Conservation (phyloP, 2,888 invertebrate genomes). For the Pammene fasciana region DNA sequence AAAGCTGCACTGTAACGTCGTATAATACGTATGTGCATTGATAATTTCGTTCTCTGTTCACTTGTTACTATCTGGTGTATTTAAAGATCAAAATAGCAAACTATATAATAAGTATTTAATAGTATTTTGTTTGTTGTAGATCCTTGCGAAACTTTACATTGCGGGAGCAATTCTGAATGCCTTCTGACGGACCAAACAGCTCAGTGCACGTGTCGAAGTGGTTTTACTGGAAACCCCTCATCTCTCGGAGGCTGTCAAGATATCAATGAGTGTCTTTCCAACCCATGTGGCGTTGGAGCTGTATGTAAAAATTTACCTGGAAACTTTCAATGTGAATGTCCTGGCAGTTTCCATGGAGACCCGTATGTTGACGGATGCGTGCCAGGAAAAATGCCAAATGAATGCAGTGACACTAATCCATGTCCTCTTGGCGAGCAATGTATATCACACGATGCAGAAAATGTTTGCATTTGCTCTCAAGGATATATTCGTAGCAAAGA, state of each 20-base stretch:
- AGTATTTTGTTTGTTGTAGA: slow-evolving; percentile 79
- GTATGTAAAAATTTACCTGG: slow-evolving; percentile 95
- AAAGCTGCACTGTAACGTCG: too few relatives aligned
- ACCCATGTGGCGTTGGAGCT: slow-evolving; percentile 92
- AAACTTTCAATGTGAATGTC: slow-evolving; percentile 93
- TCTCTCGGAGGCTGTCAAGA: slow-evolving; percentile 90
- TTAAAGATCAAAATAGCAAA: too few relatives aligned
- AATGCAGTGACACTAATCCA: slow-evolving; percentile 89
- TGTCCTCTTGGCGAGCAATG: slow-evolving; percentile 94
- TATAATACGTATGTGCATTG: too few relatives aligned
- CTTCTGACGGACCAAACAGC: slow-evolving; percentile 92
- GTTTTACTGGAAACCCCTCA: slow-evolving; percentile 88
- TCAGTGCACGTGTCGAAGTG: slow-evolving; percentile 92
- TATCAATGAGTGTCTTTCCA: slow-evolving; percentile 92
- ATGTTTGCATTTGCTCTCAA: slow-evolving; percentile 94
- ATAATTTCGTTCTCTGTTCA: too few relatives aligned
- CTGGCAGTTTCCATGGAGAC: slow-evolving; percentile 90
- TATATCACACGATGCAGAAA: slow-evolving; percentile 89
- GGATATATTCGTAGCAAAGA: slow-evolving; percentile 91
- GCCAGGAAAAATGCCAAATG: slow-evolving; percentile 85
- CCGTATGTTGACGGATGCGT: slow-evolving; percentile 91
- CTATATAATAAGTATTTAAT: not conserved
- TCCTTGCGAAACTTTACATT: slow-evolving; percentile 93
- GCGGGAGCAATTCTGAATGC: slow-evolving; percentile 94
- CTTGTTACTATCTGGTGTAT: too few relatives aligned